Percentiles rank a stretch among this genome's conserved stretches.
Conservation (phyloP, 2,888 invertebrate species). For the Agrenia bidenticulata region DNA sequence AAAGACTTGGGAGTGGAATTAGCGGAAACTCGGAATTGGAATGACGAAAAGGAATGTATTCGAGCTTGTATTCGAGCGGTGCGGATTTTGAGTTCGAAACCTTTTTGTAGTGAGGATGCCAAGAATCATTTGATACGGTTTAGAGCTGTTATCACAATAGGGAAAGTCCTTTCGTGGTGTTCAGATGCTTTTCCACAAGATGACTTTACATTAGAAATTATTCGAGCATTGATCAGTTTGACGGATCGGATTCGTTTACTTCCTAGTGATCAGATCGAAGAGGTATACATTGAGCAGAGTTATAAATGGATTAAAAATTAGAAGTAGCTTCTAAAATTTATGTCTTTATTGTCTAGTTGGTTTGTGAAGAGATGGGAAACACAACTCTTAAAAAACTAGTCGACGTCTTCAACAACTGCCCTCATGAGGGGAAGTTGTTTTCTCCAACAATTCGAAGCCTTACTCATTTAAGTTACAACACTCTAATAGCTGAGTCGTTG, state of each 20-base stretch:
- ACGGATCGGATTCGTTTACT: conserved; percentile 27
- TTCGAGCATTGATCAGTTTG: conserved; percentile 30
- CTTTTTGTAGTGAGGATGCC: conserved; percentile 14
- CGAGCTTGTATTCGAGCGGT: conserved; percentile 31
- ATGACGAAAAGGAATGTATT: conserved; percentile 19
- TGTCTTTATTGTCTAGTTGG: conserved; percentile 21
- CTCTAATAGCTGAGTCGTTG: conserved; percentile 26
- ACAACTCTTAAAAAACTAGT: conserved; percentile 19
- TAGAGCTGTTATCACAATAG: conserved; percentile 29
- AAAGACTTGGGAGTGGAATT: neutral
- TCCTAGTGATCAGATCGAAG: conserved; percentile 22
- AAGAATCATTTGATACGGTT: conserved; percentile 26
- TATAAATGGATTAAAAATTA: neutral
- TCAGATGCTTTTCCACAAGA: conserved; percentile 18
- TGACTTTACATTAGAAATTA: conserved; percentile 31
- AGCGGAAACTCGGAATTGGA: neutral
- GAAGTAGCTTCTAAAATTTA: neutral
- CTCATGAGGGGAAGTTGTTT: conserved; percentile 24
- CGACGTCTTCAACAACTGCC: conserved; percentile 23
- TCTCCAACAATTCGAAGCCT: conserved; percentile 32
- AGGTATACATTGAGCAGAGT: too few relatives aligned
- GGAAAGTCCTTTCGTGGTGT: conserved; percentile 30
- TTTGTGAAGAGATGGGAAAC: conserved; percentile 11
- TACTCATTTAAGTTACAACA: conserved; percentile 31
- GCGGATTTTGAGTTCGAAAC: conserved; percentile 32